Evolutionary conservation across 2,113 vertebrate species (phyloP).

Genomic region (Acinonyx jubatus): DNA sequence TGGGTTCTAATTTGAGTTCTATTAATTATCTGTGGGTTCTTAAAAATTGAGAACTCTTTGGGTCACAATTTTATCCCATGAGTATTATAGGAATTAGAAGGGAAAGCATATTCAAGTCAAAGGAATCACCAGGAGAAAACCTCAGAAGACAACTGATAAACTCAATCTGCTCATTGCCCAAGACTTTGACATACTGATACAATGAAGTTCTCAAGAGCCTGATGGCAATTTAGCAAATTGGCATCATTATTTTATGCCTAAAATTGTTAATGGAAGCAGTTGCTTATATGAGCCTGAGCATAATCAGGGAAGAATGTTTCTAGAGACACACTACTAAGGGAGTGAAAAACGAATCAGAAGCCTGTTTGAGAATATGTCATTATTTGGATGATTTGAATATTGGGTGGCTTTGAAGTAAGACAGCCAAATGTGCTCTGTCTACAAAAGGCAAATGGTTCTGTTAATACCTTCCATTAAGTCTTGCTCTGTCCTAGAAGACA

Average conservation of each 20-base stretch:
- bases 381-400: slow-evolving; percentile 9
- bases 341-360: not conserved
- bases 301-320: not conserved
- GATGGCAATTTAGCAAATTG: not conserved
- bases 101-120: not conserved
- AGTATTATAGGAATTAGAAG: not conserved
- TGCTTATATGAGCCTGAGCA: not conserved
- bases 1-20: not conserved
- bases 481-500: not conserved
- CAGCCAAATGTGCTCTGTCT: not conserved
- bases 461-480: not conserved
- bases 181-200: not conserved
- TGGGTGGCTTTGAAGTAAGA: not conserved
- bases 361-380: not conserved
- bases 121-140: not conserved
- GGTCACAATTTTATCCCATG: not conserved
- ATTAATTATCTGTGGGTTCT: not conserved
- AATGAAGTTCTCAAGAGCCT: not conserved
- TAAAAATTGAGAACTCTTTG: not conserved
- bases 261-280: not conserved
- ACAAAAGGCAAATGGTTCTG: not conserved
- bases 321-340: not conserved
- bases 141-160: not conserved
- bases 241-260: not conserved
- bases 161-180: not conserved